Base-by-base conservation (phyloP, 1,140 invertebrate genomes). In the Protaetia brevitarsis region DNA sequence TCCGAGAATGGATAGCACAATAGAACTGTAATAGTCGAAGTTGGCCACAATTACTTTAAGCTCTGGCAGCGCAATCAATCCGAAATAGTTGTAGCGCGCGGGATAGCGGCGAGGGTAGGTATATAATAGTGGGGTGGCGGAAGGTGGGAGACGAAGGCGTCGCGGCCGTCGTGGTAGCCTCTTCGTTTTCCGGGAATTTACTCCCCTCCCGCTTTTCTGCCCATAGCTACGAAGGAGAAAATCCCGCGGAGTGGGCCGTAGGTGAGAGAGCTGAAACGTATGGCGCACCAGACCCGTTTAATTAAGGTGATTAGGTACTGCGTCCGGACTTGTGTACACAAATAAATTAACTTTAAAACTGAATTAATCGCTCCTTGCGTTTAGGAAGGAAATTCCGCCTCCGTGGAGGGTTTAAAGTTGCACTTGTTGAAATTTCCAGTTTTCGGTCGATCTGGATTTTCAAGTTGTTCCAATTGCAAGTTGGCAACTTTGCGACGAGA, bases 271-370 rank as follows among this genome's bases (percentile, higher is more conserved):
- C n/a, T 45, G 23, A 45, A 45, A 45, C 41, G 41, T 45, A 45
- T 13, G 1, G 41, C 41, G 41, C 41, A 16, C 41, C 29, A 27
- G 68, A 69, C 67, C 72, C 71, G 75, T 77, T 77, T 77, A 77
- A 77, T 77, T 77, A 77, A 77, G 74, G 74, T 77, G 73, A 76
- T 77, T 77, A 75, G 73, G 74, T 73, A 73, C 69, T 67, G 63
- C 69, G 66, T 68, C 69, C 69, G 66, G 67, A 66, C 69, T 70
- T 72, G 74, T 74, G 74, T 76, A 74, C 74, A 76, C 74, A 74
- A 77, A 77, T 77, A 77, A 77, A 77, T 77, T 77, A 74, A 76
- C 72, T 77, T 77, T 77, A 77, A 77, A 76, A 77, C 71, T 77
- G 74, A 76, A 77, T 77, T 77, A 77, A 76, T 76, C 74, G 75